Percentiles rank a stretch among this genome's conserved stretches.
Evolutionary conservation across 2,888 invertebrate species (phyloP).

Genomic region (Eulithis testata): DNA sequence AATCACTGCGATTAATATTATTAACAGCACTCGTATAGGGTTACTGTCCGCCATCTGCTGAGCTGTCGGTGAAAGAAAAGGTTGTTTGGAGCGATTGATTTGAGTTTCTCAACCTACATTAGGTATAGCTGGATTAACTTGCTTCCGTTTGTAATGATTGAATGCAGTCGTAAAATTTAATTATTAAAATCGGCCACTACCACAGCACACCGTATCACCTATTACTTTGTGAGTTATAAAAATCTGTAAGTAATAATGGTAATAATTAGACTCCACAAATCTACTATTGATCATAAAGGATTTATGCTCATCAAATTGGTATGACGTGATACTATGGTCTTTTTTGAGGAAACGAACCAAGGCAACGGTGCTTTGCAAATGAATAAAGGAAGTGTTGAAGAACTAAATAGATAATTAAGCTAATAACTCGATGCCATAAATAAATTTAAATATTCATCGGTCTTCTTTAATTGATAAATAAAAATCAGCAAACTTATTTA

Average conservation of each 20-base stretch:
- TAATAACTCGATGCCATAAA: slow-evolving; percentile 46
- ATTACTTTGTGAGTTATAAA: too few relatives aligned
- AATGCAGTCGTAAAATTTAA: slow-evolving; percentile 6
- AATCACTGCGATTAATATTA: slow-evolving; percentile 79
- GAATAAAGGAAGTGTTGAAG: slow-evolving; percentile 56
- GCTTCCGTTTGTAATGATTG: slow-evolving; percentile 23
- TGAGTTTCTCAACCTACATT: slow-evolving; percentile 23
- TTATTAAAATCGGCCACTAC: neutral
- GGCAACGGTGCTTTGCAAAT: slow-evolving; percentile 50
- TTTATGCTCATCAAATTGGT: slow-evolving; percentile 33
- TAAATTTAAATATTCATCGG: slow-evolving; percentile 16
- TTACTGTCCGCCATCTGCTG: slow-evolving; percentile 66
- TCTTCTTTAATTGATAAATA: slow-evolving; percentile 20
- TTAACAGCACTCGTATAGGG: slow-evolving; percentile 69
- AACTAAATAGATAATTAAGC: slow-evolving; percentile 46
- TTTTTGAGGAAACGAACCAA: slow-evolving; percentile 53
- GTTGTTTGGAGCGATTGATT: slow-evolving; percentile 28
- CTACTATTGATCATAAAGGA: too few relatives aligned
- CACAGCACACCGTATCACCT: too few relatives aligned
- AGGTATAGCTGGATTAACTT: slow-evolving; percentile 23
- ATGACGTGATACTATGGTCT: slow-evolving; percentile 37
- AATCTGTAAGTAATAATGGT: too few relatives aligned
- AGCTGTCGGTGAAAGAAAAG: slow-evolving; percentile 36
- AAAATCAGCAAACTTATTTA: too few relatives aligned
- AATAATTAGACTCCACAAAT: too few relatives aligned